Base-by-base conservation (phyloP, 2,888 invertebrate species). In the Clostera curtula region DNA sequence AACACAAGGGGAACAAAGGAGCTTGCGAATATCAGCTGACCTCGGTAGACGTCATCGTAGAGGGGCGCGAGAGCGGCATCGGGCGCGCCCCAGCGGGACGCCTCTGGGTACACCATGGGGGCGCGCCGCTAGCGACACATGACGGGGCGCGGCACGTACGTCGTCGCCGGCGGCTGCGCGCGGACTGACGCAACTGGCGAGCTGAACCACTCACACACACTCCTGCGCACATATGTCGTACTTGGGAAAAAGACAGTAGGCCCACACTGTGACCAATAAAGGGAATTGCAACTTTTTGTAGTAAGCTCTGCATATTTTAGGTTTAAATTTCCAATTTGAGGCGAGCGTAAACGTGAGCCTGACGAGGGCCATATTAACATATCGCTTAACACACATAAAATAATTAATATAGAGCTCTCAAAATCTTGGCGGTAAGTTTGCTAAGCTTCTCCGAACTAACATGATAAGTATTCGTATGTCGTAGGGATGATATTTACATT, bases 11-110 rank as follows among this genome's bases (percentile, higher is more conserved):
- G 53, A 52, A 62, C 65, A 66, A 65, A 66, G 64, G 48, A 51
- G 52, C 47, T 51, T 50, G 49, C 53, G 39, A 64, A 57, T 59
- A 59, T 65, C 67, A 69, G 75, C 85, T 86, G 82, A 88, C 88
- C 88, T 82, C 88, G 72, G 72, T 87, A 88, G 62, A 87, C 86
- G 79, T 88, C 87, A 66, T 88, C 87, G 83, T 88, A 88, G 70
- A 87, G 86, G 67, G 87, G 87, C 56, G 87, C 84, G 80, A 87
- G 86, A 51, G 87, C 85, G 56, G 85, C 76, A 67, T 87, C 86
- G 79, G 86, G 86, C 82, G 79, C 87, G 86, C 79, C 83, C 83
- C 85, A 84, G 64, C 84, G 82, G 70, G 79, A 64, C 55, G 87
- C 82, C 74, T 88, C 88, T 53, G 88, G 88, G 73, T 87, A 88